Percentiles rank a stretch among this genome's conserved stretches.
Conservation (phyloP, 2,113 vertebrate species). For the Chiloscyllium plagiosum region DNA sequence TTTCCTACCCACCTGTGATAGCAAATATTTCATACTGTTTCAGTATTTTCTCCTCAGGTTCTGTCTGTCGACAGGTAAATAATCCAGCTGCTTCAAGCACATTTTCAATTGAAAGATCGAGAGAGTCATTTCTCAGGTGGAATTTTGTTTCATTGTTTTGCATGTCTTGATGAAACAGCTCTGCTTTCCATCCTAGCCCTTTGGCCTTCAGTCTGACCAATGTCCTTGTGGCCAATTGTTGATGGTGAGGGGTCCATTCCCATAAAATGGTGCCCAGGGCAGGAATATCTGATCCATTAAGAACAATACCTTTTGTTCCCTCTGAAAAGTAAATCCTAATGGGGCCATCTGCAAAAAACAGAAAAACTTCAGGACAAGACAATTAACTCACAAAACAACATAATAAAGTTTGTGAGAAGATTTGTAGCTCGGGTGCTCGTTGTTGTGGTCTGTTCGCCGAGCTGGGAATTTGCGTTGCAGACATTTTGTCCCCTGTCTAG, state of each 20-base stretch:
- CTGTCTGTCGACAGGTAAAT: slow-evolving; percentile 8
- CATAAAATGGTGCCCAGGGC: neutral
- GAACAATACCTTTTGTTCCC: neutral
- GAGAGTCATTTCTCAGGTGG: neutral
- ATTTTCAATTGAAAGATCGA: neutral
- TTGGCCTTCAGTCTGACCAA: neutral
- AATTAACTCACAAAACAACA: neutral
- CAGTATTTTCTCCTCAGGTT: slow-evolving; percentile 1
- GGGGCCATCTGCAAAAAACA: neutral
- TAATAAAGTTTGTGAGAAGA: no score
- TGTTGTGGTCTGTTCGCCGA: no score
- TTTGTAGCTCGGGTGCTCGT: no score
- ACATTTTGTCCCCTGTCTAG: no score
- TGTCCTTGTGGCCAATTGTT: neutral
- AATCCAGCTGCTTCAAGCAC: neutral
- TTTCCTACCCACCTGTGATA: neutral
- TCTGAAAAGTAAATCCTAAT: neutral
- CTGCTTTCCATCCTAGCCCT: neutral
- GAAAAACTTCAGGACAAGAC: neutral
- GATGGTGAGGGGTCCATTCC: neutral
- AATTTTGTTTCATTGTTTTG: neutral
- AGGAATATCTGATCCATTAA: slow-evolving; percentile 17
- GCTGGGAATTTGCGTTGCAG: no score
- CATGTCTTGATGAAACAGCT: neutral
- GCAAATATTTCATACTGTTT: slow-evolving; percentile 23